Evolutionary conservation across 2,113 vertebrate genomes (phyloP).

Genomic region (Seriola rivoliana): DNA sequence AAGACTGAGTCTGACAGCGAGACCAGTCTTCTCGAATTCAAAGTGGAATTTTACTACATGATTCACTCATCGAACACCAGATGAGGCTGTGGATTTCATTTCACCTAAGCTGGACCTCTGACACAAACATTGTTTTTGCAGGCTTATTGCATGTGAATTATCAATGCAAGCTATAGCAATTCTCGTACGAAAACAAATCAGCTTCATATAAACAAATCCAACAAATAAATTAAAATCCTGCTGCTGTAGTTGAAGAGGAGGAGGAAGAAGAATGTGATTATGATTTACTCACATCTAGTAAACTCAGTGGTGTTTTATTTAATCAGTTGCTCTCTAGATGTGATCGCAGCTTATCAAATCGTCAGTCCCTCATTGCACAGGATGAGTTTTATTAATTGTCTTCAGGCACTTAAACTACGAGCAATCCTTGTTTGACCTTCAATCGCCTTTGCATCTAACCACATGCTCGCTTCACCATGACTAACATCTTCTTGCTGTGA

Average conservation of each 20-base stretch:
- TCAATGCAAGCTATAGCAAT: not conserved
- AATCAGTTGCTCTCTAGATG: not conserved
- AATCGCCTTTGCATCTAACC: not conserved
- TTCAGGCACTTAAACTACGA: constrained; percentile 7
- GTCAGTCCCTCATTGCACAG: not conserved
- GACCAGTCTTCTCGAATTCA: too few species aligned
- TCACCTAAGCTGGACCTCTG: not conserved
- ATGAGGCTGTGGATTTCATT: not conserved
- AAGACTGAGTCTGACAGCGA: not conserved
- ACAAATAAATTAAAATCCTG: constrained; percentile 8
- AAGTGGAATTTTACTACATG: too few species aligned
- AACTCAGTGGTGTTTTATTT: not conserved
- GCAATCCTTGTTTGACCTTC: not conserved
- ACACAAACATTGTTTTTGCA: not conserved
- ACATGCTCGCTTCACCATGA: not conserved
- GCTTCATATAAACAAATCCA: not conserved
- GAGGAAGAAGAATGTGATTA: not conserved
- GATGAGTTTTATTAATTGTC: not conserved
- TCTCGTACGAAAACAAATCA: not conserved
- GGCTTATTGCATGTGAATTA: not conserved
- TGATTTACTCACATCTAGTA: not conserved
- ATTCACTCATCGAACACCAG: not conserved
- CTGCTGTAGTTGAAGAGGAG: not conserved
- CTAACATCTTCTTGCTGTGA: not conserved
- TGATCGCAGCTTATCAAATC: not conserved